Evolutionary conservation across 2,113 vertebrate genomes (phyloP).

Genomic region (Myrmecobius fasciatus): DNA sequence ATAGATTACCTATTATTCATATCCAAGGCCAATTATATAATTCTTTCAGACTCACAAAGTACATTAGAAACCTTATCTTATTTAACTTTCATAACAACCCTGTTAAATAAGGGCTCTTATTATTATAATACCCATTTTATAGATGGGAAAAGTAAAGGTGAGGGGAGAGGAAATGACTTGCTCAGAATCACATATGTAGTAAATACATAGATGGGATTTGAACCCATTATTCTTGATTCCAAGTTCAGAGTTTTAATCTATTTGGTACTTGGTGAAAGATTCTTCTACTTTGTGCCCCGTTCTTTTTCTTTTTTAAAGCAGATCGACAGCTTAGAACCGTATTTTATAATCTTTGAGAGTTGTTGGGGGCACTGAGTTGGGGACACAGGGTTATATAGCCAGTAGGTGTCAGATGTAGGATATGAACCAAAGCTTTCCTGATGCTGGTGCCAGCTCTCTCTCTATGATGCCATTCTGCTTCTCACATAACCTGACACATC

Average conservation of each 20-base stretch:
- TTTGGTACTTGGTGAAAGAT: background rate
- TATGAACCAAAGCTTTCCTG: background rate
- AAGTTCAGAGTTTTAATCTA: background rate
- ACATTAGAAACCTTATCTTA: background rate
- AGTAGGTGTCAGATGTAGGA: background rate
- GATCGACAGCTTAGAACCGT: background rate
- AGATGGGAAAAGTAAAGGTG: background rate
- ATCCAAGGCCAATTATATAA: no score
- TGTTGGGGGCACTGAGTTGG: background rate
- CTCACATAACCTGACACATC: background rate
- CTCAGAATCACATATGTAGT: background rate
- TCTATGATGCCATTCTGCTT: background rate
- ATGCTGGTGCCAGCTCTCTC: background rate
- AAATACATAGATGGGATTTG: background rate
- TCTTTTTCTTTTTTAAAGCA: background rate
- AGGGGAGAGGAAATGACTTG: background rate
- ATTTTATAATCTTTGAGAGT: background rate
- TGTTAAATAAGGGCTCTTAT: background rate
- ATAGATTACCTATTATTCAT: no score
- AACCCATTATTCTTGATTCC: background rate
- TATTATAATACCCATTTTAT: background rate
- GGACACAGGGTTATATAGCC: background rate
- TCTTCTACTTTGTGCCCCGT: background rate
- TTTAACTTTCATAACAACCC: background rate
- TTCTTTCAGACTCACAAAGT: background rate